Conservation (phyloP, 53 echinoderm and acorn worm species). For the Zoroaster sp. region DNA sequence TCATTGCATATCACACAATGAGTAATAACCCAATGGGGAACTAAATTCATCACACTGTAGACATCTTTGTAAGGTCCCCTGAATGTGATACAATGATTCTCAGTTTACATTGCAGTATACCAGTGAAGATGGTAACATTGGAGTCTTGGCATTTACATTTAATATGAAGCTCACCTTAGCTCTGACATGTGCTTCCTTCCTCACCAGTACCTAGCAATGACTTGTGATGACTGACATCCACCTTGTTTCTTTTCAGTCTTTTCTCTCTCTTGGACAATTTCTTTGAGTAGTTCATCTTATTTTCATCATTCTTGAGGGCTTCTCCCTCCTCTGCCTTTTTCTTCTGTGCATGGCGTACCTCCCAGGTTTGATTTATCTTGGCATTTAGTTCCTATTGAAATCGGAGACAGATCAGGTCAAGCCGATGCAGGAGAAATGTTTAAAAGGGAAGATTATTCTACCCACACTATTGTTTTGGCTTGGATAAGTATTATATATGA, state of each 20-base stretch:
- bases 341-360: background rate
- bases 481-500: no score
- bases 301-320: background rate
- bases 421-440: background rate
- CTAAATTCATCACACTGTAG: no score
- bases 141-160: background rate
- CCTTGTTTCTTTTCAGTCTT: constrained; percentile 22
- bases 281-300: background rate
- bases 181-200: background rate
- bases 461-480: no score
- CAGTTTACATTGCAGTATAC: no score
- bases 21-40: no score
- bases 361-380: constrained; percentile 9
- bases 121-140: background rate
- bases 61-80: no score
- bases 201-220: background rate
- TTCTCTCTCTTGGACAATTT: background rate
- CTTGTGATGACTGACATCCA: background rate
- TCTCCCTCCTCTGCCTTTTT: background rate
- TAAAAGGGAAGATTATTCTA: background rate
- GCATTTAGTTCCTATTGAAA: constrained; percentile 8
- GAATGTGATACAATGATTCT: no score
- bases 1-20: no score
- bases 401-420: background rate
- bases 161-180: constrained; percentile 5